Evolutionary conservation across 2,113 vertebrate species (phyloP), one percentile per base, ranked within the genome.

Genomic region (Sclerurus mexicanus): DNA sequence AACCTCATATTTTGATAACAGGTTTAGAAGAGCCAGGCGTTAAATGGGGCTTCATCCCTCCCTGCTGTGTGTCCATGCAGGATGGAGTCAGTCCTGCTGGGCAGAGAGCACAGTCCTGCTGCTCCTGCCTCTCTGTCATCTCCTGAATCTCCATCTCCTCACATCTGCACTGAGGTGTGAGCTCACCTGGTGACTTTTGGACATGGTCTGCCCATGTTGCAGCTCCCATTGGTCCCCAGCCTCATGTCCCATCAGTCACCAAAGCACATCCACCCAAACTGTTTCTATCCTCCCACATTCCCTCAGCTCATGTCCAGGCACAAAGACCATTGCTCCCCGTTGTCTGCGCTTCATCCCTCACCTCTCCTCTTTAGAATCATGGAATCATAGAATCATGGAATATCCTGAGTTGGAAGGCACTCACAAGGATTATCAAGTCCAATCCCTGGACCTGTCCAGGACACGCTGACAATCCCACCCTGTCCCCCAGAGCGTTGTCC

Each of bases 401-500:
- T 39, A 31, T 33, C n/a, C 42, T 66, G 31, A 35, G 12, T 0
- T 17, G 31, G 58, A 19, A 59, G 10, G 19, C 14, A 44, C 18
- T 12, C 37, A 15, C 12, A 8, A 20, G 6, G 27, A 59, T 37
- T 44, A 58, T 37, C 22, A 18, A 50, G 12, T 19, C 0, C 76
- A 10, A 7, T 59, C 5, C 35, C 14, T 50, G 44, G 18, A 10
- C 31, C 52, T 58, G 22, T 59, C 0, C 18, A 66, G 67, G 44
- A 31, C 47, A n/a, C 37, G 18, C 37, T 50, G 81, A 4, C 31
- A 58, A 50, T 5, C 68, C 44, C 22, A 4, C 1, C 37, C 12
- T 27, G 4, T 23, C 3, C 11, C 24, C 12, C 7, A 1, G 0
- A 30, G 12, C 0, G 0, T 0, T 88, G 22, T 28, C 23, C 37